A percentile compares a stretch with the other conserved stretches of the same genome.
Conservation (phyloP, 2,888 invertebrate species). For the Caenorhabditis sp. region DNA sequence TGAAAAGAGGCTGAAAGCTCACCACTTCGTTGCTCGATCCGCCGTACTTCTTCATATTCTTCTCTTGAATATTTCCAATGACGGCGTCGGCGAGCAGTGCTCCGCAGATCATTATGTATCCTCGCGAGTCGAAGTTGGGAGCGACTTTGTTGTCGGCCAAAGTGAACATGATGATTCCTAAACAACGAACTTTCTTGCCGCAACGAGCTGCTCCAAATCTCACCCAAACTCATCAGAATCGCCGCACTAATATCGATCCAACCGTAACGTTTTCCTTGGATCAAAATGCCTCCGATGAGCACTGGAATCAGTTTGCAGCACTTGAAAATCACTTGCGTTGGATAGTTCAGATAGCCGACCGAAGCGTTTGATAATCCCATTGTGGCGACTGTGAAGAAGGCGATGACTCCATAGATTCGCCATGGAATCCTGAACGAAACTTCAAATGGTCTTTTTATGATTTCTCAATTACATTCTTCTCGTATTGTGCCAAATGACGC, state of each 20-base stretch:
- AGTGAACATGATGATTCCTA: conserved; percentile 86
- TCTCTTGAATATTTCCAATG: conserved; percentile 97
- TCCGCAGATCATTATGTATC: conserved; percentile 82
- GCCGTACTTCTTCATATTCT: conserved; percentile 89
- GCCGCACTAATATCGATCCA: conserved; percentile 71
- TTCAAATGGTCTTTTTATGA: background rate
- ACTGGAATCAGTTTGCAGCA: conserved; percentile 97
- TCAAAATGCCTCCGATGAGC: conserved; percentile 92
- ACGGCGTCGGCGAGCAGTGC: conserved; percentile 94
- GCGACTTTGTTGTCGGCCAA: conserved; percentile 85
- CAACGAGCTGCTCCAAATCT: background rate
- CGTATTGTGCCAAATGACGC: conserved; percentile 82
- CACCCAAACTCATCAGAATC: conserved; percentile 75
- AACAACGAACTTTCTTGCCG: background rate
- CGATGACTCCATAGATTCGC: conserved; percentile 87
- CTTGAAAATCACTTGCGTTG: conserved; percentile 96
- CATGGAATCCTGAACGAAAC: conserved; percentile 86
- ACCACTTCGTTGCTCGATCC: conserved; percentile 92
- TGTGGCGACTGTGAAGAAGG: conserved; percentile 91
- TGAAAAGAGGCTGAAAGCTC: conserved; percentile 16
- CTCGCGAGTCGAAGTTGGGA: conserved; percentile 83
- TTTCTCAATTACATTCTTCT: conserved; percentile 80
- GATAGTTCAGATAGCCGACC: conserved; percentile 94
- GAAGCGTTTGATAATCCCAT: conserved; percentile 97
- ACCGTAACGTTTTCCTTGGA: conserved; percentile 83